These are phyloP conservation scores for Camptogramma bilineatum DNA, from an alignment of 2,888 invertebrate species.

Conservation along the genomic window DNA sequence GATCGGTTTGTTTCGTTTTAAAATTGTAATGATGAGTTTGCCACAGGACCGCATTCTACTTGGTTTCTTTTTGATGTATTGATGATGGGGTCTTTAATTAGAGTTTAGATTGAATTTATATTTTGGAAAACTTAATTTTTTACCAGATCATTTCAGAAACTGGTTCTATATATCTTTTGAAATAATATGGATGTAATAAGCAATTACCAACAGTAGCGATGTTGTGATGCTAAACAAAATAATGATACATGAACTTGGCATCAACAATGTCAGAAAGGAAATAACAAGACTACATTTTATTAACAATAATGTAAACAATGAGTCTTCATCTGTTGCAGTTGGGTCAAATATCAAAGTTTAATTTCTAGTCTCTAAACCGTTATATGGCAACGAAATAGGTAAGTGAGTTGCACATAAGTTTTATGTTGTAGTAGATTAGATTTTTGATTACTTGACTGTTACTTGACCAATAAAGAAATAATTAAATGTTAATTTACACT, in stretches of 20 bases:
- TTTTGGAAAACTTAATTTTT: constrained; percentile 11
- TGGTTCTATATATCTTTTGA: neutral
- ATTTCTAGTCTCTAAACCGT: neutral
- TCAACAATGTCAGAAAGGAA: constrained; percentile 19
- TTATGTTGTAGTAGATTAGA: too few species aligned
- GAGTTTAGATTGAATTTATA: constrained; percentile 32
- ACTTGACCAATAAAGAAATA: too few species aligned
- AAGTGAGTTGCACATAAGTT: too few species aligned
- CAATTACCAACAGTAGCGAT: neutral
- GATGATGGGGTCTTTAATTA: constrained; percentile 28
- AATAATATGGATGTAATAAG: neutral
- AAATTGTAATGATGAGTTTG: constrained; percentile 69
- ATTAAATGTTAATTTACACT: too few species aligned
- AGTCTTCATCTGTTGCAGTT: constrained; percentile 4
- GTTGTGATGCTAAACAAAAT: constrained; percentile 4
- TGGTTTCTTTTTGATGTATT: constrained; percentile 37
- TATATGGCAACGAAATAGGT: neutral
- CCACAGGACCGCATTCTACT: constrained; percentile 39
- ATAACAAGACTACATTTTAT: constrained; percentile 16
- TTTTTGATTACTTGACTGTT: too few species aligned
- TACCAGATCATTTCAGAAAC: neutral
- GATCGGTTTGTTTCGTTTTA: constrained; percentile 73
- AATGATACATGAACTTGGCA: constrained; percentile 8
- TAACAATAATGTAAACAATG: constrained; percentile 24
- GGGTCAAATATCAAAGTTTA: neutral